Evolutionary conservation across 2,113 vertebrate genomes (phyloP).

Genomic region (Lycaon pictus): DNA sequence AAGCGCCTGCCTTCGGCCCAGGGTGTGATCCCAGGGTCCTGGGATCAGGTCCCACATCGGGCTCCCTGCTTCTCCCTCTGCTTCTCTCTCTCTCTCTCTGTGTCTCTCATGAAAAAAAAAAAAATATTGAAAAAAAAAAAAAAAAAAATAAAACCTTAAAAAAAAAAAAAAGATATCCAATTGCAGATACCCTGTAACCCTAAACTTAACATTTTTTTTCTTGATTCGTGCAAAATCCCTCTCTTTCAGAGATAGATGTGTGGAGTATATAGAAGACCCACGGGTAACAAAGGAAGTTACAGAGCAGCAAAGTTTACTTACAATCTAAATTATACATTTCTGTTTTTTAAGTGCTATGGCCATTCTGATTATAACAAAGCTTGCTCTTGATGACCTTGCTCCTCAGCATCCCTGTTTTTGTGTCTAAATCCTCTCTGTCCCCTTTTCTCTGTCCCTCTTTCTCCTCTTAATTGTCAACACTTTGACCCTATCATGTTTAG

Average conservation of each 20-base stretch:
- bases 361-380: neutral
- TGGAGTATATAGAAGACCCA: neutral
- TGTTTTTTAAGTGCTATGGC: neutral
- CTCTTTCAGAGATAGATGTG: neutral
- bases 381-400: neutral
- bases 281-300: neutral
- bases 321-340: neutral
- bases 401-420: neutral
- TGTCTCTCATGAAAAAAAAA: too few species aligned
- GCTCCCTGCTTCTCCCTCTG: too few species aligned
- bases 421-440: neutral
- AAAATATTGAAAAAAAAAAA: too few species aligned
- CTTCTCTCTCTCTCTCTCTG: too few species aligned
- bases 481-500: neutral
- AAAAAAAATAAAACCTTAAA: too few species aligned
- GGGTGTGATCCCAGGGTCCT: too few species aligned
- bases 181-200: neutral
- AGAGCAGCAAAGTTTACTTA: neutral
- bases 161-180: neutral
- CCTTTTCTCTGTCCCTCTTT: neutral
- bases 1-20: too few species aligned
- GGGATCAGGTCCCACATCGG: too few species aligned
- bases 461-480: neutral
- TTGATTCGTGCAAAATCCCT: neutral
- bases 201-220: neutral